These are phyloP conservation scores for Uromys caudimaculatus DNA, from an alignment of 2,797 vertebrate species.

Conservation along the genomic window DNA sequence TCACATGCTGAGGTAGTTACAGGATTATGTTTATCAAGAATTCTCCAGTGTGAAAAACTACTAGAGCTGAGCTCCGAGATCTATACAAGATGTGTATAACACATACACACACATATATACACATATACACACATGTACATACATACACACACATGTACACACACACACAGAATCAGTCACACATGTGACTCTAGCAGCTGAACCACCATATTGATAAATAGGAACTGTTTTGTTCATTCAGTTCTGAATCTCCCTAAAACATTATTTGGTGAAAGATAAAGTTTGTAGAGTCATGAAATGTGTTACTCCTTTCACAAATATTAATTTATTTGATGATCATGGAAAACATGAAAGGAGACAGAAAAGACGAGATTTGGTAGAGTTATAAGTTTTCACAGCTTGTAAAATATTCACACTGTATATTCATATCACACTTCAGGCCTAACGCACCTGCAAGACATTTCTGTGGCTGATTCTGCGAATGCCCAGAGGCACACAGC, in stretches of 20 bases:
- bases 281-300: conserved; percentile 86
- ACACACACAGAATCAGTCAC: not conserved
- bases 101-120: not conserved
- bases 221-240: conserved; percentile 84
- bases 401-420: conserved; percentile 43
- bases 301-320: conserved; percentile 86
- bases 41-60: conserved; percentile 83
- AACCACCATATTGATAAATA: conserved; percentile 86
- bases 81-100: conserved; percentile 72
- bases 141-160: not conserved
- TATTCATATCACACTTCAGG: conserved; percentile 44
- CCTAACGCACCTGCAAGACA: not conserved
- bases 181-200: conserved; percentile 79
- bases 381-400: conserved; percentile 54
- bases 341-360: conserved; percentile 81
- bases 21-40: conserved; percentile 88
- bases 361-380: conserved; percentile 80
- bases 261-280: conserved; percentile 85
- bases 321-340: conserved; percentile 83
- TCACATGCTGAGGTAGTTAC: conserved; percentile 86
- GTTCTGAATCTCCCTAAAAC: conserved; percentile 86
- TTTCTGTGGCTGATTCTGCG: conserved; percentile 6
- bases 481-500: not conserved
- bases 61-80: conserved; percentile 80
- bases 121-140: conserved; percentile 53